Evolutionary conservation across 2,113 vertebrate genomes (phyloP), one percentile per base, ranked within the genome.

Genomic region (Cranoglanis bouderius): DNA sequence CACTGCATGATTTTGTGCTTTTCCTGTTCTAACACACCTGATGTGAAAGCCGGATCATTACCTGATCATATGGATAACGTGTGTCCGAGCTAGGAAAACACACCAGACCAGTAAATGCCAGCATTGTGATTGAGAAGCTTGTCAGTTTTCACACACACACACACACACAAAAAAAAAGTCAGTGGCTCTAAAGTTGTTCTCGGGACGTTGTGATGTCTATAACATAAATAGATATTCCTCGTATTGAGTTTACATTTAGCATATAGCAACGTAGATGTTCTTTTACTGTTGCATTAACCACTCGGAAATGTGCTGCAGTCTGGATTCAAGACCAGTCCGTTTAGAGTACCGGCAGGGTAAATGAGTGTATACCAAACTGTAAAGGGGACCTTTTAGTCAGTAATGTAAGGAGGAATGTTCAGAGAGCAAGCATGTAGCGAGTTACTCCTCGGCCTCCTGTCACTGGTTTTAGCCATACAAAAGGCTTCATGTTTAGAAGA

Each of bases 21-120:
- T 85, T 87, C 59, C 55, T 87, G 18, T 38, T 67, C 40, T 3
- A 49, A 51, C 86, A 72, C 83, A 80, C 85, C 85, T 87, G 75
- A 80, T 26, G 24, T 63, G 19, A 12, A 57, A 57, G 26, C 29
- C 3, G 1, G 29, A 32, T 9, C 35, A 32, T 51, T 21, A 67
- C 43, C 18, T 70, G 13, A 12, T 26, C 35, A 55, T 53, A 59
- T 14, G 80, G 53, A 57, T 5, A 26, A 16, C 9, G 26, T 49
- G 57, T 18, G 59, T n/a, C 5, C 16, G 59, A 53, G 13, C 7
- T 32, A 57, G 18, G 61, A 67, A 70, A 67, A 18, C 29, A 16
- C 10, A 65, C 51, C 19, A 19, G 21, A 55, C n/a, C 49, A 81
- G 49, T 10, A 35, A 18, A 51, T 6, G 49, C 51, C 78, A 80